phyloP scores from a whole-genome alignment of 1,140 invertebrate species.

The Trinorchestia longiramus region DNA sequence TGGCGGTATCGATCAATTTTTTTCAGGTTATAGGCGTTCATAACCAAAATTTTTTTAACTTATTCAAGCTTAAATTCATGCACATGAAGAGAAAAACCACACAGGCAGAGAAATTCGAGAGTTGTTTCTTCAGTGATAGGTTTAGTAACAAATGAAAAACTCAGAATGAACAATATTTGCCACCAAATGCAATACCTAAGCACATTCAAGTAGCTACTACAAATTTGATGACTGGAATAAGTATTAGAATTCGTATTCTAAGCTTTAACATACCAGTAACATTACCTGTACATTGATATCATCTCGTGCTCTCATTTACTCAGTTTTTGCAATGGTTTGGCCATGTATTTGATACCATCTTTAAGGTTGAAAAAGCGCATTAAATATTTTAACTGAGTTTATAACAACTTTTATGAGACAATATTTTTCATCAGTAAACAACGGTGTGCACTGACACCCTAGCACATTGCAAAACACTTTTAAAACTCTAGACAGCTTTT shows the following conservation, averaged over 20 bases:
- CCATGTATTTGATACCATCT: not conserved
- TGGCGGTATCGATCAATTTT: not conserved
- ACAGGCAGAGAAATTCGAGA: not conserved
- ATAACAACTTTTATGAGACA: not conserved
- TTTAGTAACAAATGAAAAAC: not conserved
- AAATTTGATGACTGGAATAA: not conserved
- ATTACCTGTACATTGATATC: not conserved
- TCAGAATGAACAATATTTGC: not conserved
- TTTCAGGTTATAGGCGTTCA: not conserved
- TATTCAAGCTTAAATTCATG: too few species aligned
- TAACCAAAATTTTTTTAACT: too few species aligned
- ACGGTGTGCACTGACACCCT: not conserved
- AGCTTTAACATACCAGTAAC: not conserved
- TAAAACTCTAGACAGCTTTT: not conserved
- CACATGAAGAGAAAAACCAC: not conserved
- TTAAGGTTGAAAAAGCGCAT: not conserved
- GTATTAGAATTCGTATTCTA: not conserved
- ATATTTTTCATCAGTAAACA: not conserved
- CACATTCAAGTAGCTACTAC: not conserved
- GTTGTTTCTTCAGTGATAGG: not conserved
- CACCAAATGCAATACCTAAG: not conserved
- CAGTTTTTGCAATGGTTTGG: not conserved
- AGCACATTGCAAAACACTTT: constrained; percentile 1
- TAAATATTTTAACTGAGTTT: not conserved
- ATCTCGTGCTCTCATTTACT: not conserved